Base-by-base conservation (phyloP, 2,888 invertebrate genomes). In the Watsonalla binaria region DNA sequence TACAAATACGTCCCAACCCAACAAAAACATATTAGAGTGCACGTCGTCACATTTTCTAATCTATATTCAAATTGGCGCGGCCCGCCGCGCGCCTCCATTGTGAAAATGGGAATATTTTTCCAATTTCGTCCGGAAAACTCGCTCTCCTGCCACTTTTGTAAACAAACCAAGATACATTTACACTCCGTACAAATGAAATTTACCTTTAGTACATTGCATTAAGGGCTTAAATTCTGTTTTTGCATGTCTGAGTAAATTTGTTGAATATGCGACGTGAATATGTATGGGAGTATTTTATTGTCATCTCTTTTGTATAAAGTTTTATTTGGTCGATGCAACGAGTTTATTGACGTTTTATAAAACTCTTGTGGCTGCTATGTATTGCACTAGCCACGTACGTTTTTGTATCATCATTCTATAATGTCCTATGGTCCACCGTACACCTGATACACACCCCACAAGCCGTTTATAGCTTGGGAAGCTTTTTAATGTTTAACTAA, bases 21-120 rank as follows among this genome's bases (percentile, higher is more conserved):
- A 57, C 84, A 62, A 76, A 80, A 82, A 80, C 82, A 84, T 86
- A 86, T 86, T 86, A 86, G 82, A 85, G 74, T 80, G 80, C 79
- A 82, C 78, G 82, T 80, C 86, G 83, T 84, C 84, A 84, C 86
- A 87, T 86, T 86, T 87, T 87, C 86, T 86, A 89, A 89, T 89
- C 88, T 89, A 88, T 86, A 89, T 89, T 89, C 88, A 89, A 89
- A 89, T 89, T 87, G 87, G 81, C 82, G 84, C 76, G 72, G 72
- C 70, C 66, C 72, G 72, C 63, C 49, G 69, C 71, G 69, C 73
- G 76, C 70, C 79, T 78, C 84, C 80, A 82, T 86, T 83, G 84
- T 84, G 82, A 80, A 82, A 82, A 82, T 79, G 80, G 75, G 82
- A 82, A 87, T 86, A 88, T 88, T 88, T 88, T 88, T 86, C 86